Base-by-base conservation (phyloP, 2,888 invertebrate species). In the Caenorhabditis uteleia region DNA sequence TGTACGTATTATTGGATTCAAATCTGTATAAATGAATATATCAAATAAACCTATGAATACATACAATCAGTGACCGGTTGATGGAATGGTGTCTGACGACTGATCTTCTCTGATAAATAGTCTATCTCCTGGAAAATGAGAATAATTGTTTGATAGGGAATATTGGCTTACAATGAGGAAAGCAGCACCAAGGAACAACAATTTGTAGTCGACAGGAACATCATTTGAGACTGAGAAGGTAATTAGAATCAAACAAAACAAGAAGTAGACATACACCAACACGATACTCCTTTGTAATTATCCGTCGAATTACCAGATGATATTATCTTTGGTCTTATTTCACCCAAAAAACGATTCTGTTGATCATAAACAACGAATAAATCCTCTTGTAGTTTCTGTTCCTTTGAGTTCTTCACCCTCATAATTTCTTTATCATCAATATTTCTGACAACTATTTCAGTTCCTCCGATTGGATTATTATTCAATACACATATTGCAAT, bases 251-350 rank as follows among this genome's bases (percentile, higher is more conserved):
- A 14, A 31, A 5, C 8, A 34, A 5, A 12, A 5, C 4, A 34
- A 34, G n/a, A 39, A 21, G 39, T 8, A 6, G 12, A 54, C 60
- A 21, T 36, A 60, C 60, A 62, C 62, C 62, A 62, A 29, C 56
- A 62, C 10, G 50, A 51, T 14, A 62, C 62, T 6, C 62, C 62
- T 25, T 62, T 62, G 26, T 44, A 57, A 42, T 62, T 62, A n/a
- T 62, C 62, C 0, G 50, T 62, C 1, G 56, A 36, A 26, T 62
- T 62, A 8, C 57, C 57, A 25, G 62, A 55, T 12, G 62, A 62
- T 12, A 57, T 57, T 5, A 62, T 57, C 25, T 62, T 62, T 29
- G 56, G 62, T 12, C 62, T 42, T 31, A 62, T 62, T 34, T 62
- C 62, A 16, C 56, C 62, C 7, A 62, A 40, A 33, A 53, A 62